Base-by-base conservation (phyloP, 2,888 invertebrate genomes). In the Eurytoma adleriae region DNA sequence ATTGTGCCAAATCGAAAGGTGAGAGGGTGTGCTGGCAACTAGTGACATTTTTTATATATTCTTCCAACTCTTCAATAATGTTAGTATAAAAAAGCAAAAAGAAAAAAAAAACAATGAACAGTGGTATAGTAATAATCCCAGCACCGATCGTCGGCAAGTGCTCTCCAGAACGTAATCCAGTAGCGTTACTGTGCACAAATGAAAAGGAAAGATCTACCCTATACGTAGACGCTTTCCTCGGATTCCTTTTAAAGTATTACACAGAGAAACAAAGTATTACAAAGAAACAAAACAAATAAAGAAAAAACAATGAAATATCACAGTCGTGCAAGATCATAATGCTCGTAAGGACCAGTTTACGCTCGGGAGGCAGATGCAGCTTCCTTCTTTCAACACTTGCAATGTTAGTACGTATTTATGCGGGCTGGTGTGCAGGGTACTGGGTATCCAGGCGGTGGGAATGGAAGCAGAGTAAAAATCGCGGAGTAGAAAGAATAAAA, bases 1-100 rank as follows among this genome's bases (percentile, higher is more conserved):
- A 90, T 90, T 83, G 88, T 88, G 82, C 86, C 89, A 90, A 90
- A 88, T 85, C 87, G 87, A 87, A 85, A 86, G 86, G 86, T 88
- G 85, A 89, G 87, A 88, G 88, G 84, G 86, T 80, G 83, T 77
- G 73, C 70, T 74, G 82, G 78, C 76, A 82, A 82, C 69, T 79
- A 59, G 57, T 27, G 50, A 30, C 20, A 18, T 50, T 76, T 79
- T 71, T 83, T 81, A 70, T 79, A 77, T 79, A 78, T 81, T 81
- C 81, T 83, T 79, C 77, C 69, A 77, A 40, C 71, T 81, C 24
- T 10, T 67, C 5, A 18, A 13, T 50, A 20, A 56, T 50, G 62
- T 71, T 59, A 71, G 71, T 71, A 48, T n/a, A 7, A 40, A n/a
- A 40, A 40, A 40, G 40, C 4, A 3, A 7, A 40, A 40, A 40